These are phyloP conservation scores for Diphyllodes magnificus DNA, from an alignment of 2,113 vertebrate genomes.

Conservation along the genomic window DNA sequence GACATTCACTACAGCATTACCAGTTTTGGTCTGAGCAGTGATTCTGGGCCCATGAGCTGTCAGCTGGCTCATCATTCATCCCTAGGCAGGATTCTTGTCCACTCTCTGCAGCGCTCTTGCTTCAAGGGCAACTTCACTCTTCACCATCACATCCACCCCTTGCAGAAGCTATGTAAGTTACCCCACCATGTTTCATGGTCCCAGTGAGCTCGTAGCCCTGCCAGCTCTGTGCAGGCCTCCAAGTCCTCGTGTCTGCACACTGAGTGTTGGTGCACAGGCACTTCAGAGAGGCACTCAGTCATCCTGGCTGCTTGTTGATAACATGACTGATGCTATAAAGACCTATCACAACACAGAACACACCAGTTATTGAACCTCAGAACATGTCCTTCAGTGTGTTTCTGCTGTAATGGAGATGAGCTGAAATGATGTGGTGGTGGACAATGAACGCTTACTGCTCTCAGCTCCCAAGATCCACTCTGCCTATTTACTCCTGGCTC, in stretches of 20 bases:
- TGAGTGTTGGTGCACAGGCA: too few species aligned
- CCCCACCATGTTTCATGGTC: neutral
- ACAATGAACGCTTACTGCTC: neutral
- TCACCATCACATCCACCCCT: rapidly evolving
- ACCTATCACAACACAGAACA: neutral
- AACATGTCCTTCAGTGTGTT: neutral
- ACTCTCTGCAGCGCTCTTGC: neutral
- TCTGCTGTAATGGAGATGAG: neutral
- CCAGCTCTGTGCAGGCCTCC: neutral
- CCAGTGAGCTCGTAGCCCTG: rapidly evolving
- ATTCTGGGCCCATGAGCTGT: neutral
- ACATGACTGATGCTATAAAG: neutral
- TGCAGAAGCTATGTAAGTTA: neutral
- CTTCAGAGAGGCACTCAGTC: neutral
- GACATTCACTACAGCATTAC: neutral
- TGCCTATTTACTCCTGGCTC: neutral
- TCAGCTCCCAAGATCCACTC: neutral
- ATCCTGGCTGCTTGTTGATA: neutral
- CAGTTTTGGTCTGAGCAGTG: neutral
- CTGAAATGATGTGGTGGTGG: neutral
- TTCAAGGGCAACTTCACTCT: neutral
- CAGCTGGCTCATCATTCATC: neutral
- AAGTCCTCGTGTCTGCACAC: neutral
- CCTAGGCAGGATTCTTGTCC: neutral
- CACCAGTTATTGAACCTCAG: neutral